Percentiles rank a stretch among this genome's conserved stretches.
phyloP scores from a whole-genome alignment of 2,113 vertebrate genomes.

The Chlorocebus sabaeus region DNA sequence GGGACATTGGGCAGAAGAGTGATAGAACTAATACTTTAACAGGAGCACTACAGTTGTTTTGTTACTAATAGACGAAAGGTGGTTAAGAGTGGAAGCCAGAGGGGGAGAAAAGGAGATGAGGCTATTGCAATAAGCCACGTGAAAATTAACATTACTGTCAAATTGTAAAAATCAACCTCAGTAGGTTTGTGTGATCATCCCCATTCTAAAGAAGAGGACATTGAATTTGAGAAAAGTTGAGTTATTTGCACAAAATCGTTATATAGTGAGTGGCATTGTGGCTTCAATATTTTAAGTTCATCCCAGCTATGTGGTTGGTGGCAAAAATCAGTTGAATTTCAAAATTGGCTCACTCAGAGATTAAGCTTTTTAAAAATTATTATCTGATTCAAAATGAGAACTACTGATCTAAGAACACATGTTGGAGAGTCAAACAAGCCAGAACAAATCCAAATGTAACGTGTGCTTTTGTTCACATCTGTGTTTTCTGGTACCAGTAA shows the following conservation, averaged over 20 bases:
- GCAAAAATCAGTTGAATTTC: constrained; percentile 35
- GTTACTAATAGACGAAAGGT: neutral
- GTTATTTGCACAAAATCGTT: neutral
- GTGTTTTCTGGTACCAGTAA: neutral
- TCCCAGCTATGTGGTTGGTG: neutral
- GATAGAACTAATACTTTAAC: neutral
- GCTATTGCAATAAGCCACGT: neutral
- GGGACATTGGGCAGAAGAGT: neutral
- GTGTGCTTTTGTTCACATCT: constrained; percentile 41
- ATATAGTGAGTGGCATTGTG: neutral
- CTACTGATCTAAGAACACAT: constrained; percentile 17
- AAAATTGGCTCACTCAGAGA: constrained; percentile 27
- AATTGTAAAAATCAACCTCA: neutral
- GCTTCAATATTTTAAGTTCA: neutral
- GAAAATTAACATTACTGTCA: neutral
- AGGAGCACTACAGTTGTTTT: neutral
- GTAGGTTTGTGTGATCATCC: neutral
- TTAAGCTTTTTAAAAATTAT: neutral
- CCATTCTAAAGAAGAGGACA: neutral
- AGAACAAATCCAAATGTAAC: constrained; percentile 51
- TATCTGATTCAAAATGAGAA: constrained; percentile 38
- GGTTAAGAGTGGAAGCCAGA: neutral
- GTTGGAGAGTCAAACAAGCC: constrained; percentile 46
- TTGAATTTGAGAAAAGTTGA: neutral
- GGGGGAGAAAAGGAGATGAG: neutral